Evolutionary conservation across 2,888 invertebrate genomes (phyloP).

Genomic region (Melinaea menophilus): DNA sequence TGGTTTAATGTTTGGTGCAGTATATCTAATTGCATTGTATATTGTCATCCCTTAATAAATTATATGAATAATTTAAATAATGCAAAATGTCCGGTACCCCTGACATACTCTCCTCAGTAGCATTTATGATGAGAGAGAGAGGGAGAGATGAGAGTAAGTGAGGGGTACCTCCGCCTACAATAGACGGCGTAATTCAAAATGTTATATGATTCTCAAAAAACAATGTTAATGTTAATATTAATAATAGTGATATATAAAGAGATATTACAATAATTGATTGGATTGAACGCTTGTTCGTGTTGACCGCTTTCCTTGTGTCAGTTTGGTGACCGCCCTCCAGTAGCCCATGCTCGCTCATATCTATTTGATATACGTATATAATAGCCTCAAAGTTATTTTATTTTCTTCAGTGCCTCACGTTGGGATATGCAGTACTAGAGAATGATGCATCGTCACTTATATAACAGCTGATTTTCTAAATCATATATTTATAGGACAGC

Average conservation of each 20-base stretch:
- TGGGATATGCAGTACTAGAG: slow-evolving; percentile 77
- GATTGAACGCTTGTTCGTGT: slow-evolving; percentile 80
- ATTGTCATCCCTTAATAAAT: slow-evolving; percentile 69
- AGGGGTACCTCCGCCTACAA: slow-evolving; percentile 36
- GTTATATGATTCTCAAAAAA: slow-evolving; percentile 68
- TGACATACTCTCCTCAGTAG: slow-evolving; percentile 50
- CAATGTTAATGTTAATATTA: slow-evolving; percentile 65
- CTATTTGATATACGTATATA: slow-evolving; percentile 57
- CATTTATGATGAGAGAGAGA: neutral
- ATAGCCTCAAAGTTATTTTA: slow-evolving; percentile 67
- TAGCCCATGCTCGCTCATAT: slow-evolving; percentile 78
- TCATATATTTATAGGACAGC: slow-evolving; percentile 72
- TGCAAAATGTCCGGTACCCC: slow-evolving; percentile 48
- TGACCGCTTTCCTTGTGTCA: slow-evolving; percentile 80
- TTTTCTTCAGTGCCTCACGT: slow-evolving; percentile 74
- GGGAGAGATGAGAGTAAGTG: slow-evolving; percentile 47
- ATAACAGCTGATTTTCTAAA: slow-evolving; percentile 76
- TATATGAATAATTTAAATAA: slow-evolving; percentile 52
- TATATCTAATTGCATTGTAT: slow-evolving; percentile 76
- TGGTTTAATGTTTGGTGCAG: slow-evolving; percentile 76
- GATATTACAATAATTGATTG: slow-evolving; percentile 73
- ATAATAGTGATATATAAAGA: slow-evolving; percentile 53
- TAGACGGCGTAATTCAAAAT: slow-evolving; percentile 23
- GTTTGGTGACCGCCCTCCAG: slow-evolving; percentile 78
- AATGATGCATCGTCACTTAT: slow-evolving; percentile 75